Evolutionary conservation across 2,113 vertebrate species (phyloP).

Genomic region (Leptodactylus fuscus): DNA sequence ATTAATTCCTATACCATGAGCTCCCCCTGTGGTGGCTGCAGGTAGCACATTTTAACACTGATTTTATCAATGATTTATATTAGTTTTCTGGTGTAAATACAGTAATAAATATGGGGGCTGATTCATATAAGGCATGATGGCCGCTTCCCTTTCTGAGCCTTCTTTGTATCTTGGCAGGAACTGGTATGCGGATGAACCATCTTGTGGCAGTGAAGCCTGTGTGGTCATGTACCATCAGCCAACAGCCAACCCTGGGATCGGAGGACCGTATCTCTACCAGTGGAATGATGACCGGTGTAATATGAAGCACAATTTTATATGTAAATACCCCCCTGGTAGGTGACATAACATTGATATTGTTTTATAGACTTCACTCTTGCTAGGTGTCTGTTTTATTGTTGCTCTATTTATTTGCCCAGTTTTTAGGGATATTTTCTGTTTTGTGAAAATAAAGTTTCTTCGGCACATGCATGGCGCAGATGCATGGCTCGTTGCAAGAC

Average conservation of each 20-base stretch:
- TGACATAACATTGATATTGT: neutral
- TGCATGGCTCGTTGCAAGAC: neutral
- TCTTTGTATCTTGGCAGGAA: conserved; percentile 79
- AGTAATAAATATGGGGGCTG: too few relatives aligned
- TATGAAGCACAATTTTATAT: conserved; percentile 99
- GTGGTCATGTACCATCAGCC: conserved; percentile 99
- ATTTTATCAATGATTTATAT: too few relatives aligned
- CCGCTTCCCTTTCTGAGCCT: too few relatives aligned
- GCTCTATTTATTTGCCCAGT: too few relatives aligned
- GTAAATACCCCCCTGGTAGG: conserved; percentile 91
- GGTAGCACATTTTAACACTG: too few relatives aligned
- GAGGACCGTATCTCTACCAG: conserved; percentile 92
- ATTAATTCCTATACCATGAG: too few relatives aligned
- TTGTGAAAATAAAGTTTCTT: neutral
- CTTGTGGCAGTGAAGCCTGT: conserved; percentile 95
- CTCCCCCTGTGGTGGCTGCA: too few relatives aligned
- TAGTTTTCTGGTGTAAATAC: too few relatives aligned
- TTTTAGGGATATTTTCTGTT: neutral
- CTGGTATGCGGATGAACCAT: conserved; percentile 96
- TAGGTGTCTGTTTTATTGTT: too few relatives aligned
- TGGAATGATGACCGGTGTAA: conserved; percentile 98
- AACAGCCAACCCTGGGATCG: conserved; percentile 87
- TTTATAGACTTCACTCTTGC: too few relatives aligned
- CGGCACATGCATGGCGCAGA: neutral
- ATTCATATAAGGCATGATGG: too few relatives aligned